A percentile compares a stretch with the other conserved stretches of the same genome.
Conservation (phyloP, 2,113 vertebrate species). For the Fregata magnificens region DNA sequence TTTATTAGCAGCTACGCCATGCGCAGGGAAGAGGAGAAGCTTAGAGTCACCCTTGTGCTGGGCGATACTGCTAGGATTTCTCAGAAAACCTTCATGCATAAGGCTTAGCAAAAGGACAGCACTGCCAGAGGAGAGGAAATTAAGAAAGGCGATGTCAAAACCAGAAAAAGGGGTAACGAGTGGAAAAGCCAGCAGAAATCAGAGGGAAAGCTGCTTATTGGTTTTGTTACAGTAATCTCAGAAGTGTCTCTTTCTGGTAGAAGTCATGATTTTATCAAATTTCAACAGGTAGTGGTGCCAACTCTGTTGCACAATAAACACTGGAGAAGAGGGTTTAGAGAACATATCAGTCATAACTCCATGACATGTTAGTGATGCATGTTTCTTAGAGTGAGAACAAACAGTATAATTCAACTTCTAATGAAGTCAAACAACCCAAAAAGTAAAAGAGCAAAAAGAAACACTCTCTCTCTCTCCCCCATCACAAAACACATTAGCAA, state of each 20-base stretch:
- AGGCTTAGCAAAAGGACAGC: neutral
- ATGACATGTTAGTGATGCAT: neutral
- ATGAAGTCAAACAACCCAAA: constrained; percentile 45
- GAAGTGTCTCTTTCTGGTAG: neutral
- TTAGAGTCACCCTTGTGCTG: neutral
- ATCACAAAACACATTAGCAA: constrained; percentile 20
- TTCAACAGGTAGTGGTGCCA: constrained; percentile 32
- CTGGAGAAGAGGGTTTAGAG: neutral
- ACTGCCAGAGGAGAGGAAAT: neutral
- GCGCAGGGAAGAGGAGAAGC: neutral
- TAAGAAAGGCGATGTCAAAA: neutral
- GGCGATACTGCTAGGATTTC: neutral
- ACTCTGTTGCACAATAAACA: neutral
- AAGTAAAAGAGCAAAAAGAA: constrained; percentile 33
- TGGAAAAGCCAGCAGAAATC: neutral
- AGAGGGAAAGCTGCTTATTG: neutral
- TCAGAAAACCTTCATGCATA: neutral
- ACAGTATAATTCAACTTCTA: constrained; percentile 35
- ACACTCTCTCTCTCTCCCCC: neutral
- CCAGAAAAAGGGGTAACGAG: neutral
- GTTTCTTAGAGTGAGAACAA: constrained; percentile 25
- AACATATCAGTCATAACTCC: neutral
- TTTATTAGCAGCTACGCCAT: neutral
- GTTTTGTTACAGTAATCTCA: neutral
- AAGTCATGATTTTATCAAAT: neutral